Evolutionary conservation across 2,888 invertebrate genomes (phyloP).

Genomic region (Xylophagus ater): DNA sequence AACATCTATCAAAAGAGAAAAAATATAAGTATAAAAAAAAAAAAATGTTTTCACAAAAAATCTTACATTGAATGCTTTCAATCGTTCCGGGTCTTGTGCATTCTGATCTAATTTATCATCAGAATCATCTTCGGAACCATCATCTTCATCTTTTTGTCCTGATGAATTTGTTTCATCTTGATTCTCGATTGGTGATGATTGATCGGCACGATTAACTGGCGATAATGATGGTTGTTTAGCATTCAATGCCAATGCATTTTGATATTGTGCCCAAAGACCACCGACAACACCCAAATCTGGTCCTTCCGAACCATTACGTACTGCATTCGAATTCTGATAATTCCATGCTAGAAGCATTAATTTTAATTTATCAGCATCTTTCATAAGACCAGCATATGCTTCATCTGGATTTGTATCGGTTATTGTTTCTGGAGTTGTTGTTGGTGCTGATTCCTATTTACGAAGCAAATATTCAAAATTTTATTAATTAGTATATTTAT

Average conservation of each 20-base stretch:
- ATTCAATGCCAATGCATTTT: conserved; percentile 64
- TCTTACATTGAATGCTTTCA: conserved; percentile 91
- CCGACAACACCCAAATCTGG: conserved; percentile 47
- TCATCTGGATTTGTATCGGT: conserved; percentile 24
- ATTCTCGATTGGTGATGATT: conserved; percentile 43
- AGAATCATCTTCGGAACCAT: conserved; percentile 73
- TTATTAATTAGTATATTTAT: too few species aligned
- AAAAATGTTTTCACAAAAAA: not conserved
- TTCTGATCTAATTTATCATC: conserved; percentile 86
- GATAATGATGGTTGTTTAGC: conserved; percentile 44
- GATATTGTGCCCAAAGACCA: conserved; percentile 77
- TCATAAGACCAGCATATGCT: conserved; percentile 44
- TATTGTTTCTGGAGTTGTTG: conserved; percentile 23
- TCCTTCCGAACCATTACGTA: conserved; percentile 46
- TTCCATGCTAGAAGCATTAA: conserved; percentile 82
- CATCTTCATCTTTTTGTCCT: conserved; percentile 77
- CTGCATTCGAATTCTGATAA: conserved; percentile 67
- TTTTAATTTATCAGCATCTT: conserved; percentile 80
- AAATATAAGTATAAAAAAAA: not conserved
- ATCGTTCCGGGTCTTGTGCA: conserved; percentile 81
- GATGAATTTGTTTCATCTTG: conserved; percentile 85
- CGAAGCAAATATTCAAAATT: not conserved
- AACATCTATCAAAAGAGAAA: conserved; percentile 66
- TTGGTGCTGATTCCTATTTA: conserved; percentile 20
- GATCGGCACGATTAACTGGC: conserved; percentile 45